A percentile compares a stretch with the other conserved stretches of the same genome.
phyloP scores from a whole-genome alignment of 2,113 vertebrate species.

The Cynoglossus semilaevis region DNA sequence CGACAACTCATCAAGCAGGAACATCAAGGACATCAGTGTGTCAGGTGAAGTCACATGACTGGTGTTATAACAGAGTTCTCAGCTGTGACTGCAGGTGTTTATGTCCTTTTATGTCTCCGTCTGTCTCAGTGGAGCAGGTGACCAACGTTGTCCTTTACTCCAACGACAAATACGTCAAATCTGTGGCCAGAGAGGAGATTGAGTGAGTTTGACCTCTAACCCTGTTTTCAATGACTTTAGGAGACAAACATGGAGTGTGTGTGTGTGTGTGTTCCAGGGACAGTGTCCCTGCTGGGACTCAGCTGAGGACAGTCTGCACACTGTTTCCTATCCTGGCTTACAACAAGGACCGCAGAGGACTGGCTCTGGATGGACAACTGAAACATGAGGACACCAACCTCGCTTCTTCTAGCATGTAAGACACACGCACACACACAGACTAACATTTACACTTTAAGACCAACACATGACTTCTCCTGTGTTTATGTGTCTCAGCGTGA shows the following conservation, averaged over 20 bases:
- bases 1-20: constrained; percentile 88
- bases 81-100: background rate
- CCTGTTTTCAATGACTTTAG: background rate
- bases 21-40: constrained; percentile 84
- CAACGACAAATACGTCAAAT: constrained; percentile 88
- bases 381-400: constrained; percentile 93
- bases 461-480: background rate
- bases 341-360: constrained; percentile 81
- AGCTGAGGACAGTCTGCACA: constrained; percentile 79
- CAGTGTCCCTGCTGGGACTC: constrained; percentile 77
- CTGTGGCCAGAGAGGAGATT: constrained; percentile 83
- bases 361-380: constrained; percentile 89
- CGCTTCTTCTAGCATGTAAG: constrained; percentile 89
- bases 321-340: constrained; percentile 82
- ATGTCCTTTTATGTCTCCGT: constrained; percentile 48
- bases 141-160: constrained; percentile 91
- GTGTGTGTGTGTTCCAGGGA: constrained; percentile 70
- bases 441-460: background rate
- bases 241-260: background rate
- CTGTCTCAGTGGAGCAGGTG: constrained; percentile 84
- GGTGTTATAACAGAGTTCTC: background rate
- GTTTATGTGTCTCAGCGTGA: constrained; percentile 75
- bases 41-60: constrained; percentile 74
- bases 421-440: background rate
- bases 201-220: constrained; percentile 72